Evolutionary conservation across 2,113 vertebrate species (phyloP).

Genomic region (Neodon shergylaensis): DNA sequence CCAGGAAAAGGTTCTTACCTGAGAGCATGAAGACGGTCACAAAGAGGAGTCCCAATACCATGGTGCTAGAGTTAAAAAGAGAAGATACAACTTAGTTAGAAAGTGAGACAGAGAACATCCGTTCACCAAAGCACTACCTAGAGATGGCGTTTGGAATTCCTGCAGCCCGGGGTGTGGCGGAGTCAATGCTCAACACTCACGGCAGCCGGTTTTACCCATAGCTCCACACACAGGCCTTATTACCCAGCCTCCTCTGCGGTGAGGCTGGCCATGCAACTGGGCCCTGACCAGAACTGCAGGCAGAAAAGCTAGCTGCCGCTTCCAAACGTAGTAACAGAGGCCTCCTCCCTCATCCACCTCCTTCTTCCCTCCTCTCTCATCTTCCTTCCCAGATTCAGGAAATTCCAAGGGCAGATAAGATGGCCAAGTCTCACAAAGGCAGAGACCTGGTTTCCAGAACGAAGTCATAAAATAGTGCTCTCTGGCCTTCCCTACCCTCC

Average conservation of each 20-base stretch:
- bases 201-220: not conserved
- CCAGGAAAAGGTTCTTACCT: constrained; percentile 72
- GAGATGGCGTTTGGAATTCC: not conserved
- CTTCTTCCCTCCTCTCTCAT: not conserved
- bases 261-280: not conserved
- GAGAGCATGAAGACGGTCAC: not conserved
- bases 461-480: constrained; percentile 14
- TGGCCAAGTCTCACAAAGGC: not conserved
- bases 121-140: not conserved
- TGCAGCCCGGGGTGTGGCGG: not conserved
- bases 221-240: not conserved
- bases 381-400: not conserved
- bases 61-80: constrained; percentile 68
- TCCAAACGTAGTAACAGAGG: not conserved
- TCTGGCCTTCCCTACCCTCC: not conserved
- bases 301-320: not conserved
- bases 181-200: not conserved
- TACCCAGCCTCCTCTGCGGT: not conserved
- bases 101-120: constrained; percentile 29
- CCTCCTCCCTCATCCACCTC: not conserved
- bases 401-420: not conserved
- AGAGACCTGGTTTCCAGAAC: not conserved
- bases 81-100: constrained; percentile 64
- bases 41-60: constrained; percentile 44
- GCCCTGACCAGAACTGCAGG: not conserved